Base-by-base conservation (phyloP, 2,888 invertebrate species). In the Caradrina kadenii region DNA sequence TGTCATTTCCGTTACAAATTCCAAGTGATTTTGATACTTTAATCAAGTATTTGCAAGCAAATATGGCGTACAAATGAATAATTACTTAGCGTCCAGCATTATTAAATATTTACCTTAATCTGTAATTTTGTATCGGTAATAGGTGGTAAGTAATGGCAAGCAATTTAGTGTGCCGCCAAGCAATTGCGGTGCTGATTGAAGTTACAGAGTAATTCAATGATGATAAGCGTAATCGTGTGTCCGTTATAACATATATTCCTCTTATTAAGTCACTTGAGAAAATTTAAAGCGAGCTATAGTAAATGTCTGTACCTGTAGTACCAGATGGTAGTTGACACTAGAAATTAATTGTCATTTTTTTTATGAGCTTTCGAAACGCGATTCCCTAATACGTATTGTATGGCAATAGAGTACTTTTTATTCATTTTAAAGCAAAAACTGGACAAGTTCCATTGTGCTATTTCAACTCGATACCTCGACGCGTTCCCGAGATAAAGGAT, bases 1-100 rank as follows among this genome's bases (percentile, higher is more conserved):
- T 69, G 81, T 75, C 56, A 79, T 84, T 84, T 84, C 86, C 85
- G 80, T 79, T 79, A 79, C 56, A 1, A 73, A 62, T 54, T 77
- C 31, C 3, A 53, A 54, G 22, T 42, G 61, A 70, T 49, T 70
- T 58, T 48, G 21, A 45, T 49, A 54, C 11, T 63, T 59, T 35
- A 10, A 49, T 49, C 10, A 65, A 63, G 54, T 60, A 75, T 63
- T 54, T 59, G 63, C 22, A 76, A 21, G 13, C 13, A 53, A 73
- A 69, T 73, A 42, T 58, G 54, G 48, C 13, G 31, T 64, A 54
- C 17, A 63, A 69, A 69, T 73, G 19, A 55, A 60, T 59, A 62
- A 26, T 70, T n/a, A n/a, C n/a, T n/a, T 63, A 48, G 31, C 56
- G 26, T 31, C 45, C 42, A 50, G 53, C 60, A 68, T 61, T 31